Percentiles rank a stretch among this genome's conserved stretches.
These are phyloP conservation scores for Elysia chlorotica DNA, from an alignment of 1,140 invertebrate species.

Conservation along the genomic window DNA sequence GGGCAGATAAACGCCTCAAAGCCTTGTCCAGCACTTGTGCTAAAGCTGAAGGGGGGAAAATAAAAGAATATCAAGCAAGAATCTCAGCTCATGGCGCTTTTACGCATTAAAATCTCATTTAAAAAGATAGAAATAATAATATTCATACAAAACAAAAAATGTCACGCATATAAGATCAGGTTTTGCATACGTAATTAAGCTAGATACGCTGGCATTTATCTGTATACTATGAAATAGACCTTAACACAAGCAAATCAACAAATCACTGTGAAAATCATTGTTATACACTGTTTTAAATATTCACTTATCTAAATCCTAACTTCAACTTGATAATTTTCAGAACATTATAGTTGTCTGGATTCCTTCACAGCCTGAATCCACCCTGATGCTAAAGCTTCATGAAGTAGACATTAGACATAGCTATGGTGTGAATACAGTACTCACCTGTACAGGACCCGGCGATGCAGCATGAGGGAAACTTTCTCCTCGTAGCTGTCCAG, in stretches of 20 bases:
- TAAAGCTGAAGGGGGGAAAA: slow-evolving; percentile 59
- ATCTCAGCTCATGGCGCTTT: neutral
- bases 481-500: slow-evolving; percentile 26
- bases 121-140: neutral
- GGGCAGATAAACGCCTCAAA: slow-evolving; percentile 70
- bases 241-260: neutral
- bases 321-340: too few species aligned
- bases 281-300: neutral
- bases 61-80: neutral
- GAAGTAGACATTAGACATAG: neutral
- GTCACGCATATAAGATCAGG: neutral
- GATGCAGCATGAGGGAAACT: slow-evolving; percentile 27
- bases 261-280: neutral
- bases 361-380: too few species aligned
- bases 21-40: slow-evolving; percentile 66
- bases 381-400: neutral
- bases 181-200: too few species aligned
- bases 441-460: slow-evolving; percentile 66
- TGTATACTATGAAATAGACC: too few species aligned
- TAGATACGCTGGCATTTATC: too few species aligned
- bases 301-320: too few species aligned
- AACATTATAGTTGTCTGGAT: too few species aligned
- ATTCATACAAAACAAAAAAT: neutral
- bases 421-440: neutral
- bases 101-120: neutral